These are phyloP conservation scores for Nothura maculosa DNA, from an alignment of 2,797 vertebrate species.

Conservation along the genomic window DNA sequence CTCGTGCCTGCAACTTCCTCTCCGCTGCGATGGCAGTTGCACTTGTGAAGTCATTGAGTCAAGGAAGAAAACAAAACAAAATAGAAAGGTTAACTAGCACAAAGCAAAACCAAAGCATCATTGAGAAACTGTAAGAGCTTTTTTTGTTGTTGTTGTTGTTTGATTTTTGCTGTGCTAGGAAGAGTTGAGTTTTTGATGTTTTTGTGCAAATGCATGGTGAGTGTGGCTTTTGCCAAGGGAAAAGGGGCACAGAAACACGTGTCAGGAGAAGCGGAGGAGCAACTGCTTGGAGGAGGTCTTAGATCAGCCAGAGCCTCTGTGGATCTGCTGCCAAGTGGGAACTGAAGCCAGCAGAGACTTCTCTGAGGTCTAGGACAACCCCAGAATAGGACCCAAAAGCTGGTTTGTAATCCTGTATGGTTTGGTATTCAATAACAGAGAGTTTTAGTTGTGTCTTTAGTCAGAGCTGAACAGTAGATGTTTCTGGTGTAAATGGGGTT, in stretches of 20 bases:
- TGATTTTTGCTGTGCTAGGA: not conserved
- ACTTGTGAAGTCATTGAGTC: not conserved
- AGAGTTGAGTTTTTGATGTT: not conserved
- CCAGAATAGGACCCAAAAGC: not conserved
- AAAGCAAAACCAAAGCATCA: not conserved
- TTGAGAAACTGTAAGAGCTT: rapidly evolving
- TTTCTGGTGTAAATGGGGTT: not conserved
- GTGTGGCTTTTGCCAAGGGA: not conserved
- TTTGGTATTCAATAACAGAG: not conserved
- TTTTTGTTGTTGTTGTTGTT: not conserved
- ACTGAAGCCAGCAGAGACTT: not conserved
- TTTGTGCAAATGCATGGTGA: not conserved
- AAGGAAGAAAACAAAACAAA: not conserved
- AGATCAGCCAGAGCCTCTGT: not conserved
- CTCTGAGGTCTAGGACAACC: not conserved
- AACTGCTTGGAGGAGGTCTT: not conserved
- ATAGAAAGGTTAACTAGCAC: rapidly evolving
- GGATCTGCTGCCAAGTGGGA: not conserved
- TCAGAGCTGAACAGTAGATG: not conserved
- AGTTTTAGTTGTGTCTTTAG: not conserved
- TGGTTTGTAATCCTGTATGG: not conserved
- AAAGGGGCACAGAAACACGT: not conserved
- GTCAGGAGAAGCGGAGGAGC: not conserved
- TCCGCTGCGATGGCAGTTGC: rapidly evolving
- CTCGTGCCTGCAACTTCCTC: not conserved